Conservation (phyloP, 1,140 invertebrate genomes). For the Oscheius sp. region DNA sequence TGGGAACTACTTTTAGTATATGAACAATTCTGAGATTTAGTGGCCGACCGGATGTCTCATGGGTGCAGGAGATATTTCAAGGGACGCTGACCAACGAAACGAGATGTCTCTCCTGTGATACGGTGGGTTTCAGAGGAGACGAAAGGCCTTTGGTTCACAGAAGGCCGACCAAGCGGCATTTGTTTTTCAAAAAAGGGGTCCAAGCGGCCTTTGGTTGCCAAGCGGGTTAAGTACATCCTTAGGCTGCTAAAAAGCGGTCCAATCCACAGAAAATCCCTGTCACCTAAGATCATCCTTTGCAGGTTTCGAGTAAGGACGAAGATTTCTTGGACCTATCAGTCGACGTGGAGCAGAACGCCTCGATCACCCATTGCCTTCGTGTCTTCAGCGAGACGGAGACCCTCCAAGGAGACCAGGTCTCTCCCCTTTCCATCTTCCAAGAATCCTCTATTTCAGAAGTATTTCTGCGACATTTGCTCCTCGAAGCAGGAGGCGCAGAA, state of each 20-base stretch:
- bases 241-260: no score
- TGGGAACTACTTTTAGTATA: neutral
- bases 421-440: neutral
- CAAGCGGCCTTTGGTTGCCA: no score
- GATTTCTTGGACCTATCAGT: slow-evolving; percentile 98
- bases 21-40: neutral
- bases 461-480: slow-evolving; percentile 98
- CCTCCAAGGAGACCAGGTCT: slow-evolving; percentile 81
- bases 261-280: no score
- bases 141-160: slow-evolving; percentile 1
- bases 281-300: no score
- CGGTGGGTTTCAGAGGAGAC: slow-evolving; percentile 68
- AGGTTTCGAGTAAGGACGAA: slow-evolving; percentile 94
- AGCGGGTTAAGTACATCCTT: no score
- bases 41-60: slow-evolving; percentile 62
- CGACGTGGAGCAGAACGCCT: slow-evolving; percentile 98
- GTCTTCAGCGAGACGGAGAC: slow-evolving; percentile 98
- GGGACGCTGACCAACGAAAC: slow-evolving; percentile 98
- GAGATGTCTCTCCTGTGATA: slow-evolving; percentile 97
- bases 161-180: no score
- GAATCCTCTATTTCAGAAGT: slow-evolving; percentile 73
- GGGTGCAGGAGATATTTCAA: slow-evolving; percentile 99
- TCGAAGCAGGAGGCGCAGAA: slow-evolving; percentile 97
- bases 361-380: slow-evolving; percentile 93
- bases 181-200: no score